Conservation (phyloP, 1,140 invertebrate genomes). For the Heliconius himera region DNA sequence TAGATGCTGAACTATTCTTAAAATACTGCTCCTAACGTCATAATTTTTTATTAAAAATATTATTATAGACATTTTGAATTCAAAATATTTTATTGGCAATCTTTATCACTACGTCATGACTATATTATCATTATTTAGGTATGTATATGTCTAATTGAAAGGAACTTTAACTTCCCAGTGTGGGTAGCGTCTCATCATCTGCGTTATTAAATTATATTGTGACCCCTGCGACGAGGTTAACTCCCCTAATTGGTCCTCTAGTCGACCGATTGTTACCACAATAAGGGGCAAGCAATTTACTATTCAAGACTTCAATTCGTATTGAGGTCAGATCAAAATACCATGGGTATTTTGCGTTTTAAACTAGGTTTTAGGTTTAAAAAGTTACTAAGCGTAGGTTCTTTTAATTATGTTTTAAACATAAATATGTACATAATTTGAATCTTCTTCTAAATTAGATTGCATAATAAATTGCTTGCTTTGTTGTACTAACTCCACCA, state of each 20-base stretch:
- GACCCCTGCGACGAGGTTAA: constrained; percentile 68
- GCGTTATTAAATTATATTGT: constrained; percentile 68
- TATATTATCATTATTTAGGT: too few relatives aligned
- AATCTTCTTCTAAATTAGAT: too few relatives aligned
- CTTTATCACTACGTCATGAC: neutral
- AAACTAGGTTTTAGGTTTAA: neutral
- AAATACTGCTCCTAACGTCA: too few relatives aligned
- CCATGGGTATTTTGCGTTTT: neutral
- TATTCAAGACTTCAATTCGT: constrained; percentile 43
- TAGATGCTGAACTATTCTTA: too few relatives aligned
- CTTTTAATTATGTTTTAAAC: too few relatives aligned
- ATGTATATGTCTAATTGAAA: neutral
- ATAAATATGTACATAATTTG: too few relatives aligned
- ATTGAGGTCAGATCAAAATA: constrained; percentile 26
- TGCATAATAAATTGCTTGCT: too few relatives aligned
- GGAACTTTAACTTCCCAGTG: constrained; percentile 20
- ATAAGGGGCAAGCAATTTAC: constrained; percentile 53
- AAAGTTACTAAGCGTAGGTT: neutral
- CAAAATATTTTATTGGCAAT: neutral
- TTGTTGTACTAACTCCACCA: too few relatives aligned
- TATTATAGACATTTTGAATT: too few relatives aligned
- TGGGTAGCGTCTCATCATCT: constrained; percentile 39
- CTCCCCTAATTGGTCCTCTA: constrained; percentile 60
- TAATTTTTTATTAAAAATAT: too few relatives aligned
- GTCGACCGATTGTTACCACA: constrained; percentile 46